Base-by-base conservation (phyloP, 2,113 vertebrate genomes). In the Erinaceus europaeus region DNA sequence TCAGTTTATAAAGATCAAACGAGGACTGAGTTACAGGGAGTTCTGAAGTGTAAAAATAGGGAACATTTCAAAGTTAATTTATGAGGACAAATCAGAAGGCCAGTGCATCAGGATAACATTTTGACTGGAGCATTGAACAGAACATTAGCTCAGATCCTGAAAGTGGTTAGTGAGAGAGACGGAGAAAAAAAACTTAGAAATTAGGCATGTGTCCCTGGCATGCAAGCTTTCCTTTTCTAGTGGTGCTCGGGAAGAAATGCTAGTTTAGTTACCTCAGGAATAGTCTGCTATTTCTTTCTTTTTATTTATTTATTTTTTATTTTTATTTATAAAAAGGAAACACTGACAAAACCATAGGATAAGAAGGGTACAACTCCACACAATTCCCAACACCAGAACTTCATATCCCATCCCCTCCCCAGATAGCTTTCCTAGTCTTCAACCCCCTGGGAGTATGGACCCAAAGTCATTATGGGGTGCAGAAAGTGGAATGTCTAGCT, bases 41-140 rank as follows among this genome's bases (percentile, higher is more conserved):
- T 64, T 55, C 38, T 20, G 76, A 36, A 73, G 62, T 76, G 21
- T 77, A 91, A 85, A 85, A 89, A 34, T 69, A 76, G 32, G 34
- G 48, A 75, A 65, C 27, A 84, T 88, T 86, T 91, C 72, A 79
- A 85, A 75, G 74, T 86, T 84, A 85, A 75, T 53, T 90, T 85
- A 74, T 90, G 80, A 84, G 84, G 81, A 81, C 4, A 5, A 55
- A 55, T 89, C 61, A 32, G 79, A 75, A 84, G 38, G 57, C 50
- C 36, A 32, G 62, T 36, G 59, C 32, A 32, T 83, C 27, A 17
- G 32, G 36, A 17, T 23, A 9, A 13, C 38, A 15, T 84, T 67
- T 73, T 42, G 46, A 25, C 73, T 86, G 3, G 4, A 55, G 27
- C 36, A 64, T 75, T 23, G 77, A 29, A 68, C 23, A 21, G 44